Base-by-base conservation (phyloP, 2,797 vertebrate genomes). In the Poeciliopsis gracilis region DNA sequence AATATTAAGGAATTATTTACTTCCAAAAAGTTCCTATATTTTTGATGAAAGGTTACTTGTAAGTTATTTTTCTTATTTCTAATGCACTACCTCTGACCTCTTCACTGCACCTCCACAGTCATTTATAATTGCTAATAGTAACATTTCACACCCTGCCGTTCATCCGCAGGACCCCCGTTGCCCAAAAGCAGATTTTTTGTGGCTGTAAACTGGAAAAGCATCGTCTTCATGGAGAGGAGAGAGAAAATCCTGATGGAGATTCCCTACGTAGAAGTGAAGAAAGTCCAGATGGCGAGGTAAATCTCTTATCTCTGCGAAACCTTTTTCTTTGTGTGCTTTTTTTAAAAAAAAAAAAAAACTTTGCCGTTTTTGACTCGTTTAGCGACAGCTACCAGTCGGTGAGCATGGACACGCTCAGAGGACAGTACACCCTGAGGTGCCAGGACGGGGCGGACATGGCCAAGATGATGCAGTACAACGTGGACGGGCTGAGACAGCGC, bases 171-270 rank as follows among this genome's bases (percentile, higher is more conserved):
- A 57, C 97, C 97, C 51, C 92, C 93, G 73, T 91, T 99, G 86
- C 91, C 96, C 78, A 97, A 94, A 93, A 96, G 95, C 74, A 91
- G 94, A 71, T 96, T 99, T 84, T 79, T 98, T 4, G 84, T 97
- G 83, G 97, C 97, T 0, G 80, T 99, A 70, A 98, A 97, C 91
- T 97, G 96, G 95, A 95, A 88, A 66, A 96, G 96, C 30, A 82
- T 99, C 59, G 93, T 90, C 72, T 98, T 99, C 88, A 94, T 98
- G 90, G 97, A 98, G 47, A 95, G 95, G 78, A 95, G 75, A 53
- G 97, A 99, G 85, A 97, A 88, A 84, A 91, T n/a, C 1, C 93
- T 98, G 33, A 83, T 97, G 30, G 95, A 96, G 72, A 89, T 98
- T 49, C 92, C 96, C 45, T 99, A 97, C 87, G 82, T 96, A 3